phyloP scores from a whole-genome alignment of 2,113 vertebrate species.

The Phocoena sinus region DNA sequence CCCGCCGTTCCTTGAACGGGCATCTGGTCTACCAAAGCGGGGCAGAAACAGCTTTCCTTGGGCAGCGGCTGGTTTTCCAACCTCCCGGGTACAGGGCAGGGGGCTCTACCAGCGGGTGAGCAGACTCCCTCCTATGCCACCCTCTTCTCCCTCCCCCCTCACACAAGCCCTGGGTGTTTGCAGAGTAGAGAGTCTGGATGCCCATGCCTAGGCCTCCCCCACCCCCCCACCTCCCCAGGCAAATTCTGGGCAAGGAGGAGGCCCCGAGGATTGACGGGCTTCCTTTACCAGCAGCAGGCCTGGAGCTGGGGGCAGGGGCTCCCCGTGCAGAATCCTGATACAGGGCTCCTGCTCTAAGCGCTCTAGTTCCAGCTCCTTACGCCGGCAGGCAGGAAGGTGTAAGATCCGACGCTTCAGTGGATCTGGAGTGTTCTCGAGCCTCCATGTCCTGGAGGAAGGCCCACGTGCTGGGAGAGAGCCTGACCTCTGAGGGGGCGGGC shows the following conservation, averaged over 20 bases:
- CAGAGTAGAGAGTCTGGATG: background rate
- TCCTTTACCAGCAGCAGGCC: background rate
- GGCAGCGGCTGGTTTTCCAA: background rate
- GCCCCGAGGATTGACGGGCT: constrained; percentile 39
- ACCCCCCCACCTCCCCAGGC: background rate
- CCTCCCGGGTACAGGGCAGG: background rate
- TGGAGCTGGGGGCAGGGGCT: constrained; percentile 54
- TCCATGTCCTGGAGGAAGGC: constrained; percentile 69
- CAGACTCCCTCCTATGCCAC: background rate
- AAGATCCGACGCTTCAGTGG: constrained; percentile 66
- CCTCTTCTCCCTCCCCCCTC: no score
- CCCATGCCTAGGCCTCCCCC: rapidly evolving
- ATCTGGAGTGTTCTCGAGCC: constrained; percentile 63
- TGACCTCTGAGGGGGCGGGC: background rate
- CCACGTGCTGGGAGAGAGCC: constrained; percentile 66
- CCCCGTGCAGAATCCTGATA: constrained; percentile 73
- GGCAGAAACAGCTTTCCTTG: background rate
- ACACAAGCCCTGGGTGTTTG: rapidly evolving
- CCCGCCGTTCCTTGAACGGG: background rate
- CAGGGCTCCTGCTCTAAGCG: constrained; percentile 64
- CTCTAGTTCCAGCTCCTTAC: constrained; percentile 66
- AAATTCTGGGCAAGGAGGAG: constrained; percentile 19
- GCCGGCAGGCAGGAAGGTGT: constrained; percentile 57
- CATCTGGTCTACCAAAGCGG: background rate
- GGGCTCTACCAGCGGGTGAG: background rate